Evolutionary conservation across 2,797 vertebrate genomes (phyloP).

Genomic region (Taenioides sp.): DNA sequence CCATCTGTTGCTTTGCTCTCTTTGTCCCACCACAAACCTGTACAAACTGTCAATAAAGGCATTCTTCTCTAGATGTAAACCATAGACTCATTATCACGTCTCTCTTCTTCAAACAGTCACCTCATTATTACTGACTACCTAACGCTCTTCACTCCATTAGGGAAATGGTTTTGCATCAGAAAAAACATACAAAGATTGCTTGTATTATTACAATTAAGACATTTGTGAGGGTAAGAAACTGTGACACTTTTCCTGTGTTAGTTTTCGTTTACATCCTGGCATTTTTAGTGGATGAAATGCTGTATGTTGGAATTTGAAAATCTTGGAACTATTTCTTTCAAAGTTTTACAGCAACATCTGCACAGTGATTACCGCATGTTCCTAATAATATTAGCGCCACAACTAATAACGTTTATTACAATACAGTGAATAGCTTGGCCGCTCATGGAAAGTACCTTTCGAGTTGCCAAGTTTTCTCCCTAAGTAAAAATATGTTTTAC

Average conservation of each 20-base stretch:
- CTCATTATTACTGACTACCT: slow-evolving; percentile 62
- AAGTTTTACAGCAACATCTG: slow-evolving; percentile 25
- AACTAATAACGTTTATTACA: neutral
- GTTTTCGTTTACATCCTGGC: slow-evolving; percentile 39
- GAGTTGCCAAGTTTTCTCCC: slow-evolving; percentile 2
- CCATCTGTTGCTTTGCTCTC: slow-evolving; percentile 68
- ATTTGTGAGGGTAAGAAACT: slow-evolving; percentile 31
- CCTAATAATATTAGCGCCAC: slow-evolving; percentile 3
- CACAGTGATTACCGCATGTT: neutral
- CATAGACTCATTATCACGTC: slow-evolving; percentile 51
- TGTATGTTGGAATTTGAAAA: slow-evolving; percentile 37
- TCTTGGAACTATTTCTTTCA: slow-evolving; percentile 14
- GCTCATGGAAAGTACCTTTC: slow-evolving; percentile 9
- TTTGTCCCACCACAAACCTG: slow-evolving; percentile 78
- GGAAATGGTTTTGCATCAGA: slow-evolving; percentile 54
- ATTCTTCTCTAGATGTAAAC: slow-evolving; percentile 79
- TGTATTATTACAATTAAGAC: slow-evolving; percentile 49
- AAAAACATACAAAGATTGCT: slow-evolving; percentile 41
- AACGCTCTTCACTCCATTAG: slow-evolving; percentile 27
- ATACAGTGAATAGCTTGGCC: neutral
- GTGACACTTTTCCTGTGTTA: slow-evolving; percentile 31
- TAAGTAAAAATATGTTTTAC: neutral
- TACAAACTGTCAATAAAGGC: slow-evolving; percentile 86
- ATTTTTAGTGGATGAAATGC: slow-evolving; percentile 34
- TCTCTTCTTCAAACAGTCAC: slow-evolving; percentile 66